Conservation (phyloP, 2,113 vertebrate genomes). For the Galbula dea region DNA sequence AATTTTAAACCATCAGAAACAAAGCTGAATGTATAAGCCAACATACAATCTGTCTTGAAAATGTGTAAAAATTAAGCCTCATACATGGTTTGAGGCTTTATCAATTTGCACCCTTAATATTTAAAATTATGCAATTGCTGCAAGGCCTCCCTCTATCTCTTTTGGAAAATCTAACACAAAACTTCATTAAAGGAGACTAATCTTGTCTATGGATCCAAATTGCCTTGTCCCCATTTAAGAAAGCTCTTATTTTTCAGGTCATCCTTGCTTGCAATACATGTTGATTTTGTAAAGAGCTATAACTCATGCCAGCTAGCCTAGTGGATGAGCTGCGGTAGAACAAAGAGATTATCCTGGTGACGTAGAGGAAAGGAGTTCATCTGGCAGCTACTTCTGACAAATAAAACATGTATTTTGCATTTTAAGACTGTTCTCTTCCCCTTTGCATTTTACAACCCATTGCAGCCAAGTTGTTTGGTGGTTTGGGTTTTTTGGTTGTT, state of each 20-base stretch:
- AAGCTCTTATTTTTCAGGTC: not conserved
- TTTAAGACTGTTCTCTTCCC: not conserved
- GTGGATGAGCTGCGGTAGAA: not conserved
- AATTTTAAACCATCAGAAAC: conserved; percentile 11
- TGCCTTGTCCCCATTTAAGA: not conserved
- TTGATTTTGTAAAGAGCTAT: not conserved
- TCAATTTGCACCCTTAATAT: conserved; percentile 52
- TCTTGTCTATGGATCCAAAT: not conserved
- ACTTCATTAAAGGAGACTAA: conserved; percentile 24
- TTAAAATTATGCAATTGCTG: conserved; percentile 60
- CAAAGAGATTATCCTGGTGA: not conserved
- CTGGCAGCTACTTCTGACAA: not conserved
- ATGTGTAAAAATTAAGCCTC: conserved; percentile 31
- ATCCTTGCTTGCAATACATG: not conserved
- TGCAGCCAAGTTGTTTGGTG: not conserved
- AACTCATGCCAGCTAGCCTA: not conserved
- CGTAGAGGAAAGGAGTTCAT: not conserved
- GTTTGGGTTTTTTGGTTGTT: not conserved
- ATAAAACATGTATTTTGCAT: not conserved
- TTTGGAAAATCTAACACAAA: conserved; percentile 29
- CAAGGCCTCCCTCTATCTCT: conserved; percentile 36
- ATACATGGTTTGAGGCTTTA: conserved; percentile 39
- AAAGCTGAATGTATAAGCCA: conserved; percentile 1
- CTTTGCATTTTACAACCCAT: not conserved
- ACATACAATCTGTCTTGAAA: conserved; percentile 1